A percentile compares a stretch with the other conserved stretches of the same genome.
These are phyloP conservation scores for Chrysoperla carnea DNA, from an alignment of 1,140 invertebrate genomes.

Conservation along the genomic window DNA sequence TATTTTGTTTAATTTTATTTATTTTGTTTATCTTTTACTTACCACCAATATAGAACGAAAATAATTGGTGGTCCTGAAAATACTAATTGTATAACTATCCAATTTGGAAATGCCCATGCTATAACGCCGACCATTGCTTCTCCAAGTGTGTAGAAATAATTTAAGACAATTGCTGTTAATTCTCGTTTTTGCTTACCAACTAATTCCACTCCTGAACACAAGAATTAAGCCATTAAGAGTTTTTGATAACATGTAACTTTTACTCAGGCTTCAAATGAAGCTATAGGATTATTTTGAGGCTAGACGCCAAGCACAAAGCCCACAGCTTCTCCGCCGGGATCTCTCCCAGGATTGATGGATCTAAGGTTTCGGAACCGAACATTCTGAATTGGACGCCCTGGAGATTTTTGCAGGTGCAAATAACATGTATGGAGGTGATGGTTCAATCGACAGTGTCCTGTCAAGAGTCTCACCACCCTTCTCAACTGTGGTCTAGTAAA, in stretches of 20 bases:
- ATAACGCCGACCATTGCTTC: constrained; percentile 36
- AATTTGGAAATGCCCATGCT: constrained; percentile 37
- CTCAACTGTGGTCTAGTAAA: too few relatives aligned
- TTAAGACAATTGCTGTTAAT: constrained; percentile 38
- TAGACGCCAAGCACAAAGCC: too few relatives aligned
- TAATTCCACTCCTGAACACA: constrained; percentile 38
- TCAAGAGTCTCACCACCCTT: too few relatives aligned
- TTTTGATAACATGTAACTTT: not conserved
- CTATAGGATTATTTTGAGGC: constrained; percentile 2
- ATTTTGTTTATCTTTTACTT: constrained; percentile 2
- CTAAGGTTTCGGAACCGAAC: too few relatives aligned
- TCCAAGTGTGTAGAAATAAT: constrained; percentile 47
- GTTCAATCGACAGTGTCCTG: too few relatives aligned
- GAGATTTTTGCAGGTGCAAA: too few relatives aligned
- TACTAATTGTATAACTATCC: constrained; percentile 35
- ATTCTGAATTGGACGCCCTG: too few relatives aligned
- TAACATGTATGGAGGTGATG: too few relatives aligned
- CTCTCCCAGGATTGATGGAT: too few relatives aligned
- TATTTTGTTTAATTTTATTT: not conserved
- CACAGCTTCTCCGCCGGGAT: too few relatives aligned
- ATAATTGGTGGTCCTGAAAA: constrained; percentile 33
- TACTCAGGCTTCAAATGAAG: not conserved
- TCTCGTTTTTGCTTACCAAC: constrained; percentile 41
- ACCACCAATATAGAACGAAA: constrained; percentile 37
- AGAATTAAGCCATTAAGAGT: not conserved